Conservation (phyloP, 2,113 vertebrate genomes). For the Columba livia region DNA sequence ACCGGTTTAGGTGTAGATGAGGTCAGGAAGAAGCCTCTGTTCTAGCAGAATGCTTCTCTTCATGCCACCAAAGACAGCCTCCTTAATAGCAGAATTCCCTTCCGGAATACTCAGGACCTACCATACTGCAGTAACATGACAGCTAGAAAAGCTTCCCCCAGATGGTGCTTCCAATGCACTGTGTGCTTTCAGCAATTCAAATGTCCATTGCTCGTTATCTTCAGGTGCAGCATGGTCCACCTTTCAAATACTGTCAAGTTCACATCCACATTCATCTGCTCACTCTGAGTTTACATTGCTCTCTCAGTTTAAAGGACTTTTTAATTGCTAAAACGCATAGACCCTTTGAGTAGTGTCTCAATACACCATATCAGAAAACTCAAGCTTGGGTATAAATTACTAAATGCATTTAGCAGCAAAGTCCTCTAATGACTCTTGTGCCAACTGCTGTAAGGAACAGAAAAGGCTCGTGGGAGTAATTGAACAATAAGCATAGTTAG, state of each 20-base stretch:
- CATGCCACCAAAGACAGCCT: not conserved
- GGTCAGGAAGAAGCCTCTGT: not conserved
- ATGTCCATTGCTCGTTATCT: not conserved
- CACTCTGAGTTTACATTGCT: not conserved
- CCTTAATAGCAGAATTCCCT: not conserved
- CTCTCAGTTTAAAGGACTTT: not conserved
- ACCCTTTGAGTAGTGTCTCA: not conserved
- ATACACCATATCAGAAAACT: not conserved
- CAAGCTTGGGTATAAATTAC: not conserved
- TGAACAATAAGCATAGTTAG: not conserved
- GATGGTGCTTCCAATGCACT: not conserved
- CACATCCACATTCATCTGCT: not conserved
- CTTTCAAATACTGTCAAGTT: not conserved
- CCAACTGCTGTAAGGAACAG: not conserved
- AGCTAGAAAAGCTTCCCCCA: not conserved
- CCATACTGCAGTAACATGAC: fast-evolving
- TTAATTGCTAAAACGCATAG: not conserved
- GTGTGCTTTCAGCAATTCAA: not conserved
- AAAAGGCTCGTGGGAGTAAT: not conserved
- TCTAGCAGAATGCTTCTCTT: not conserved
- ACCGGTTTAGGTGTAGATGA: not conserved
- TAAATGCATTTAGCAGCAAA: not conserved
- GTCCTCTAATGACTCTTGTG: not conserved
- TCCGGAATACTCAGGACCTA: not conserved
- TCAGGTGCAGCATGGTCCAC: not conserved